Percentiles rank a stretch among this genome's conserved stretches.
Conservation (phyloP, 2,888 invertebrate genomes). For the Calliphora vomitoria region DNA sequence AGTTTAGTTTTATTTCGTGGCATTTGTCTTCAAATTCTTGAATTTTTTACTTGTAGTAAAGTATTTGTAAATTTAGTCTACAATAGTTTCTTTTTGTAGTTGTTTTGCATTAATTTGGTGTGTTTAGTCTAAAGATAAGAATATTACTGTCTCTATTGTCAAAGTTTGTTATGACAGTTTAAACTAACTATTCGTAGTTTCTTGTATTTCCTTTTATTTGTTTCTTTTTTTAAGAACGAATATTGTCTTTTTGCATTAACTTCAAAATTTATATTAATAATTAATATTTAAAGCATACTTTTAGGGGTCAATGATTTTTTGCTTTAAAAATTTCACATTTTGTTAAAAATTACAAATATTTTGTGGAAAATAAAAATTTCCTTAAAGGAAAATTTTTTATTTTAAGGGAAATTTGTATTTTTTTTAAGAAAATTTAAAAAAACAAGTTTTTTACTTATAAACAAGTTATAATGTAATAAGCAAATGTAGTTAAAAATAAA, state of each 20-base stretch:
- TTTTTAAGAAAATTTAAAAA: too few relatives aligned
- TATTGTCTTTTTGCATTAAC: too few relatives aligned
- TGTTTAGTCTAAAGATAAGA: constrained; percentile 36
- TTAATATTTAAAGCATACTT: too few relatives aligned
- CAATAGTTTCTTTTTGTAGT: not conserved
- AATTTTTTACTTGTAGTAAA: not conserved
- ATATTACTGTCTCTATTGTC: constrained; percentile 53
- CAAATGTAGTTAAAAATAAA: not conserved
- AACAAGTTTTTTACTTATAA: too few relatives aligned
- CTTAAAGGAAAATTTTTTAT: too few relatives aligned
- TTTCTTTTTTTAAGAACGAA: not conserved
- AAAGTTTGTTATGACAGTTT: constrained; percentile 48
- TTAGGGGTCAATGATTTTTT: too few relatives aligned
- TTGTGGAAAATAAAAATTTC: too few relatives aligned
- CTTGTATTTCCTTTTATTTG: not conserved
- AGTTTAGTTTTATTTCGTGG: not conserved
- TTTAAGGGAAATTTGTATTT: too few relatives aligned
- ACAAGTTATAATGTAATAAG: too few relatives aligned
- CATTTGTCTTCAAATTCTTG: not conserved
- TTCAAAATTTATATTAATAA: too few relatives aligned
- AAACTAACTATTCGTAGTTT: not conserved
- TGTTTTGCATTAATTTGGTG: constrained; percentile 24
- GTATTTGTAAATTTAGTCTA: not conserved
- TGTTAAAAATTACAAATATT: too few relatives aligned
- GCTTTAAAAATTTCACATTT: too few relatives aligned